Evolutionary conservation across 2,888 invertebrate species (phyloP), one percentile per base, ranked within the genome.

Genomic region (Trichopoda pennipes): DNA sequence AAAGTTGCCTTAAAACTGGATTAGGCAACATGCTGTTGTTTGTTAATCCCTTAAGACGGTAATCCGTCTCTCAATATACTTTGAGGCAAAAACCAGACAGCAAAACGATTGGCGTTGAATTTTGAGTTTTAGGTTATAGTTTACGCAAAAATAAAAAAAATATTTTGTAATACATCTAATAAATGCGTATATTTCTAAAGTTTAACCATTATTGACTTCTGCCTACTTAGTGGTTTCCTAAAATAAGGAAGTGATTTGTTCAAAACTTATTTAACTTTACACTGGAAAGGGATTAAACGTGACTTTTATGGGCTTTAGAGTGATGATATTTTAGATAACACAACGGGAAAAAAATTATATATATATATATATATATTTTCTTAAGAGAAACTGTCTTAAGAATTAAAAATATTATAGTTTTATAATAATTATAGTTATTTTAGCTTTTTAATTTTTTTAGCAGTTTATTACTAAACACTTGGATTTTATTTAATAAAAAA

Each of bases 81-180:
- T 16, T 61, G n/a, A 23, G n/a, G n/a, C 63, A 78, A 74, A 78
- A 74, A 77, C 69, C 81, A 80, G 80, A 75, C 76, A 80, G 79
- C 73, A 68, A 55, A 55, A 7, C 12, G 72, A 44, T 53, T 8
- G 32, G 44, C 38, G 28, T 60, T 56, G 47, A 69, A 21, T 68
- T 42, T 2, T n/a, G n/a, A n/a, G 21, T 47, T 44, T 9, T 49
- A 19, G n/a, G 21, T 21, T 58, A 44, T 47, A 64, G 32, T 51
- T 9, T 16, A 53, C 19, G 17, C 7, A 47, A 19, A 12, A 28
- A 21, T 21, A 9, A 35, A 38, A 38, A 38, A 12, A 38, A 10
- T 38, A 38, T n/a, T n/a, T n/a, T n/a, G 38, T 38, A 10, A 38
- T 12, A 38, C 60, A 23, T 76, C 3, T 19, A 19, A 19, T 3